These are phyloP conservation scores for Cosmorhoe ocellata DNA, from an alignment of 2,888 invertebrate genomes.

Conservation along the genomic window DNA sequence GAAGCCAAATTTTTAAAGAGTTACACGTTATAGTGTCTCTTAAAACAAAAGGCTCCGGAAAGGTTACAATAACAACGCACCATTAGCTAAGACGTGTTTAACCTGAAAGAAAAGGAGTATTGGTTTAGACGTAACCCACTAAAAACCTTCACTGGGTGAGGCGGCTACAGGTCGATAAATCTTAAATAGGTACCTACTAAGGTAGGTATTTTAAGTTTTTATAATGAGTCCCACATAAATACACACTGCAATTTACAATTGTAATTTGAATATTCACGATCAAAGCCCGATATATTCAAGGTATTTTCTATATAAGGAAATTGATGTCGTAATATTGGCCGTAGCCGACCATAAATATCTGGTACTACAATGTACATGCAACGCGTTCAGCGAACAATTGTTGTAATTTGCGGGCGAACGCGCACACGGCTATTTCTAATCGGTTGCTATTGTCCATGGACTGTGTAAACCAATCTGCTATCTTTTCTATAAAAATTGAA, in stretches of 20 bases:
- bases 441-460: constrained; percentile 64
- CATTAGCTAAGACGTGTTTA: constrained; percentile 61
- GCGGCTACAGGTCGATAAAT: neutral
- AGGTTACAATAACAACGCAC: constrained; percentile 64
- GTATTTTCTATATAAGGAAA: constrained; percentile 15
- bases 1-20: neutral
- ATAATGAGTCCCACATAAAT: too few relatives aligned
- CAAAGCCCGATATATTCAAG: too few relatives aligned
- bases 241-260: too few relatives aligned
- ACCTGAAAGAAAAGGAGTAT: constrained; percentile 59
- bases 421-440: constrained; percentile 59
- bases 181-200: neutral
- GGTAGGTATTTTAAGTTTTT: too few relatives aligned
- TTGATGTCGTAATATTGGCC: constrained; percentile 7
- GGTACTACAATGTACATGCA: constrained; percentile 23
- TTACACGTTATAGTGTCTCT: constrained; percentile 5
- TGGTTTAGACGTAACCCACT: constrained; percentile 54
- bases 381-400: constrained; percentile 50
- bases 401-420: constrained; percentile 63
- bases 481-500: constrained; percentile 64
- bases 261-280: too few relatives aligned
- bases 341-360: constrained; percentile 13
- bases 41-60: constrained; percentile 17
- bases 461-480: constrained; percentile 51
- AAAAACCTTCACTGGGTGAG: constrained; percentile 25